Conservation (phyloP, 2,113 vertebrate species). For the human region DNA sequence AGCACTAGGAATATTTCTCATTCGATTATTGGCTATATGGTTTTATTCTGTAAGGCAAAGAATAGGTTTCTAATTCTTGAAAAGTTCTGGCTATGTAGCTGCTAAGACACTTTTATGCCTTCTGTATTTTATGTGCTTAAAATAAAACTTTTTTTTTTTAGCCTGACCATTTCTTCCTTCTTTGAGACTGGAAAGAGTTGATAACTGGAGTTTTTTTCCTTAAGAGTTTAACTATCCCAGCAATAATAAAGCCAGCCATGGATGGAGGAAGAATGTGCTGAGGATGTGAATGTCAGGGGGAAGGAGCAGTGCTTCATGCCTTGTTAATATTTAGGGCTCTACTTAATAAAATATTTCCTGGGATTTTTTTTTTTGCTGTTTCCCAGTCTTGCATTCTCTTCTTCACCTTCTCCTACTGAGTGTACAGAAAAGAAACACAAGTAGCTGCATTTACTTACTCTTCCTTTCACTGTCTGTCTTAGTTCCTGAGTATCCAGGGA, state of each 20-base stretch:
- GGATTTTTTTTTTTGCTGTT: not conserved
- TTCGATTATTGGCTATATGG: not conserved
- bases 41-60: conserved; percentile 8
- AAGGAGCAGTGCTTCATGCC: not conserved
- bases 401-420: not conserved
- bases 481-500: not conserved
- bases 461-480: not conserved
- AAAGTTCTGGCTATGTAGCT: not conserved
- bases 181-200: not conserved
- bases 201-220: not conserved
- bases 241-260: not conserved
- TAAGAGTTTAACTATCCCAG: not conserved
- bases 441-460: not conserved
- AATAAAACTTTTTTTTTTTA: not conserved
- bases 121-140: not conserved
- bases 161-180: not conserved
- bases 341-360: not conserved
- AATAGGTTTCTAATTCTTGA: not conserved
- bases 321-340: not conserved
- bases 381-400: not conserved
- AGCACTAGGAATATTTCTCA: not conserved
- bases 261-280: not conserved
- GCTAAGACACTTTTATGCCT: not conserved
- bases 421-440: not conserved
- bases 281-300: not conserved